Evolutionary conservation across 2,113 vertebrate genomes (phyloP).

Genomic region (Pomatostomus ruficeps): DNA sequence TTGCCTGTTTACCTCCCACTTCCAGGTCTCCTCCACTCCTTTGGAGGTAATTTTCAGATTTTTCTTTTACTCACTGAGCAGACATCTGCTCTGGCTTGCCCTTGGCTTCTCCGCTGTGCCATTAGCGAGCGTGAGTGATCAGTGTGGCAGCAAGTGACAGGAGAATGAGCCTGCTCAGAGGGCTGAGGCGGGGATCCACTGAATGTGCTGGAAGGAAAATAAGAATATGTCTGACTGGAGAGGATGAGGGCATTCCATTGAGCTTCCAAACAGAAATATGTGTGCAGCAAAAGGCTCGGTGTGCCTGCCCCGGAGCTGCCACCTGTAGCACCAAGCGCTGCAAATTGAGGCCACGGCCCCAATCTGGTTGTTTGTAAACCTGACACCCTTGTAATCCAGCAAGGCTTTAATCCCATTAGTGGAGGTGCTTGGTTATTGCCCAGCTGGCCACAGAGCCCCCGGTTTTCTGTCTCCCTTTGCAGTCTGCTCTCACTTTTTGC

Average conservation of each 20-base stretch:
- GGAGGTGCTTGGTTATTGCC: not conserved
- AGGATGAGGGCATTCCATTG: not conserved
- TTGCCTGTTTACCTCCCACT: not conserved
- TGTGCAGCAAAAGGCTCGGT: accelerated
- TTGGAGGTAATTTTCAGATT: not conserved
- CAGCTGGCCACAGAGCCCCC: not conserved
- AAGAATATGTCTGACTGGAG: not conserved
- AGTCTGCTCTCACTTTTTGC: not conserved
- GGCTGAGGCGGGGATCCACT: not conserved
- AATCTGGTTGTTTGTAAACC: not conserved
- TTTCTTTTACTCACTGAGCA: not conserved
- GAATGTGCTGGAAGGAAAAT: not conserved
- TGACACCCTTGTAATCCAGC: not conserved
- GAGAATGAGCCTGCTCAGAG: not conserved
- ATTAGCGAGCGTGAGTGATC: accelerated
- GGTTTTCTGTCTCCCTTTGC: not conserved
- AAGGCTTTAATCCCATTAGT: not conserved
- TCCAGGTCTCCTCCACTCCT: not conserved
- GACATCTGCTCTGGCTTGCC: not conserved
- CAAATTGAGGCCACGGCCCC: not conserved
- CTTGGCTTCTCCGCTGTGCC: not conserved
- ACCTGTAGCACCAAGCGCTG: not conserved
- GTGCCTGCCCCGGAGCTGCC: not conserved
- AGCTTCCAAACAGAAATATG: not conserved
- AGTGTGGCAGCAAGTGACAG: not conserved